Evolutionary conservation across 1,140 invertebrate genomes (phyloP), one percentile per base, ranked within the genome.

Genomic region (Pollicipes pollicipes): DNA sequence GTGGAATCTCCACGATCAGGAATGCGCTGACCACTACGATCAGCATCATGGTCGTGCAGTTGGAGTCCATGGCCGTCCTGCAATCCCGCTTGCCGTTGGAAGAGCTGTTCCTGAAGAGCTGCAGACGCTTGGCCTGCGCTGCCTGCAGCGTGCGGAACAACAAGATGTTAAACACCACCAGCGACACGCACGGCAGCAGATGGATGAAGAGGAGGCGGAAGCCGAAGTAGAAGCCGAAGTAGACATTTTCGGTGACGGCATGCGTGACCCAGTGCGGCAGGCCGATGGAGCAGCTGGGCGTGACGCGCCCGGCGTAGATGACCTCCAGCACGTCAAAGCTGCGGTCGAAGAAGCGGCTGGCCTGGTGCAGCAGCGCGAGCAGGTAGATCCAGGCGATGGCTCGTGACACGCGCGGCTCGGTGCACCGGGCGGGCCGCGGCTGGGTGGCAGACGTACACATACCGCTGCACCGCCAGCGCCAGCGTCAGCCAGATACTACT

Each of bases 21-120:
- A 97, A 96, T 0, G 95, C 90, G 0, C 90, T 89, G 0, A 97
- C 93, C 0, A 97, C 91, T 4, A 93, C 90, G n/a, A 96, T 95
- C 3, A 97, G 81, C 93, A 97, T 96, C 10, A 95, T 78, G 0
- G 92, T 95, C 1, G 93, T 96, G 77, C 91, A 95, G 77, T 96
- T 95, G 8, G 88, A 88, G 77, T 93, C 94, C 37, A 88, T 83
- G 68, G 45, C 45, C 77, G 89, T 90, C 71, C 79, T 81, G 74
- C 91, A 94, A 77, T 95, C 95, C 77, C 89, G 90, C 71, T 79
- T 81, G 73, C 81, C 81, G 71, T 88, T 84, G 78, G 90, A 92
- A 77, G 93, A 90, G 71, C 89, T 88, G 76, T 73, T 72, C 24
- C 72, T 70, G 27, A 66, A 29, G 27, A 66, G 64, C 64, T 28